A percentile compares a stretch with the other conserved stretches of the same genome.
phyloP scores from a whole-genome alignment of 1,140 invertebrate species.

The Sitophilus oryzae region DNA sequence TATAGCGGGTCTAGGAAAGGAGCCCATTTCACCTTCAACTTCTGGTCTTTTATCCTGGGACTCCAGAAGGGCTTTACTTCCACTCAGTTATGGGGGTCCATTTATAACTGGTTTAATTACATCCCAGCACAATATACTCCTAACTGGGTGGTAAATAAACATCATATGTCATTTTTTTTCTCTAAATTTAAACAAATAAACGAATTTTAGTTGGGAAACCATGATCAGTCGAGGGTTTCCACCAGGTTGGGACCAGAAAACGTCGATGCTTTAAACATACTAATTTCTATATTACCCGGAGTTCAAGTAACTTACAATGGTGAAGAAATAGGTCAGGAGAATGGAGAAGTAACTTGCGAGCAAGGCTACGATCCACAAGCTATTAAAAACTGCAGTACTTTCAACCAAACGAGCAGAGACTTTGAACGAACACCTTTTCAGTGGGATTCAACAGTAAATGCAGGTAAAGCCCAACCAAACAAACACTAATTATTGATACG shows the following conservation, averaged over 20 bases:
- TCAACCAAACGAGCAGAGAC: slow-evolving; percentile 26
- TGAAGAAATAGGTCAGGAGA: slow-evolving; percentile 65
- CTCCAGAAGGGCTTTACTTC: slow-evolving; percentile 50
- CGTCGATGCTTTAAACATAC: slow-evolving; percentile 48
- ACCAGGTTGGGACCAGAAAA: slow-evolving; percentile 42
- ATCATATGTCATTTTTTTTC: neutral
- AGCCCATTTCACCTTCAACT: slow-evolving; percentile 64
- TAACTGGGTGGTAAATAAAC: slow-evolving; percentile 55
- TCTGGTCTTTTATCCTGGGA: slow-evolving; percentile 48
- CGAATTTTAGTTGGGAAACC: slow-evolving; percentile 47
- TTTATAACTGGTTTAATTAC: slow-evolving; percentile 53
- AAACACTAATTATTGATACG: neutral
- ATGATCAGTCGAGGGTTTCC: slow-evolving; percentile 47
- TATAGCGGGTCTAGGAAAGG: slow-evolving; percentile 47
- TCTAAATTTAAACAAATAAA: neutral
- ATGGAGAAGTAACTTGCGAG: slow-evolving; percentile 49
- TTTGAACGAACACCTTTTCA: slow-evolving; percentile 65
- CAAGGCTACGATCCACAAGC: slow-evolving; percentile 47
- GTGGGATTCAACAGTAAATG: slow-evolving; percentile 60
- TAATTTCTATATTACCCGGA: slow-evolving; percentile 53
- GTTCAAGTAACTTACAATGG: slow-evolving; percentile 69
- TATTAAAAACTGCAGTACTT: slow-evolving; percentile 41
- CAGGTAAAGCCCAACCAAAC: slow-evolving; percentile 33
- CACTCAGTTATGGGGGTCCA: slow-evolving; percentile 51
- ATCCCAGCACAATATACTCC: slow-evolving; percentile 48